Percentiles rank a stretch among this genome's conserved stretches.
Evolutionary conservation across 2,888 invertebrate genomes (phyloP).

Genomic region (Epistrophe eligans): DNA sequence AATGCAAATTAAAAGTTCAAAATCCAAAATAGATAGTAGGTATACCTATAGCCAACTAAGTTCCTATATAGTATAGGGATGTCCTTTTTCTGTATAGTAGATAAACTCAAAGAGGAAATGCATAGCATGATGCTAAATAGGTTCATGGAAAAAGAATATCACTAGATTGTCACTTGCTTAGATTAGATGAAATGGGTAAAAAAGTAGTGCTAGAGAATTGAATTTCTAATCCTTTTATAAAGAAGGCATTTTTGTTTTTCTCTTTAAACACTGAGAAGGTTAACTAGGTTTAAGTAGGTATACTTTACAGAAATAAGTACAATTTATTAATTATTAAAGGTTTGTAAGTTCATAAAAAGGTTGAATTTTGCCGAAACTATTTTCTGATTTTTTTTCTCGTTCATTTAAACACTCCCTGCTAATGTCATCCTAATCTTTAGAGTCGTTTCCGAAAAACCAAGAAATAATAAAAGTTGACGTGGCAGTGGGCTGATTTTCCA

Average conservation of each 20-base stretch:
- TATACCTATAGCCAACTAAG: background rate
- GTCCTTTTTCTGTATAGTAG: background rate
- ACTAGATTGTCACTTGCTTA: constrained; percentile 60
- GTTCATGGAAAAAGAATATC: constrained; percentile 36
- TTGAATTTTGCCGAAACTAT: no score
- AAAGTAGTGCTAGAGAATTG: background rate
- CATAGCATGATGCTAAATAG: constrained; percentile 23
- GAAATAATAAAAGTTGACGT: no score
- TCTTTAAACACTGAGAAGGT: no score
- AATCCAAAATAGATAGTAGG: constrained; percentile 62
- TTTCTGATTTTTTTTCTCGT: no score
- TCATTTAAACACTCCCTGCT: no score
- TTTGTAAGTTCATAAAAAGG: no score
- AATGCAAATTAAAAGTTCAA: constrained; percentile 75
- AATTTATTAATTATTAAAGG: no score
- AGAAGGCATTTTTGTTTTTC: background rate
- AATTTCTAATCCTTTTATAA: background rate
- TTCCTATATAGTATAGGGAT: background rate
- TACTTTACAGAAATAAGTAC: no score
- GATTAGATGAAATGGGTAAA: constrained; percentile 5
- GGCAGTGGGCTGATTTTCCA: no score
- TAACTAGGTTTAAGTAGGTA: no score
- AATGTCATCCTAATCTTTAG: no score
- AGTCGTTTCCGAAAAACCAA: no score
- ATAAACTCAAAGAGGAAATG: constrained; percentile 39